These are phyloP conservation scores for Lycocorax pyrrhopterus DNA, from an alignment of 2,113 vertebrate species.

Conservation along the genomic window DNA sequence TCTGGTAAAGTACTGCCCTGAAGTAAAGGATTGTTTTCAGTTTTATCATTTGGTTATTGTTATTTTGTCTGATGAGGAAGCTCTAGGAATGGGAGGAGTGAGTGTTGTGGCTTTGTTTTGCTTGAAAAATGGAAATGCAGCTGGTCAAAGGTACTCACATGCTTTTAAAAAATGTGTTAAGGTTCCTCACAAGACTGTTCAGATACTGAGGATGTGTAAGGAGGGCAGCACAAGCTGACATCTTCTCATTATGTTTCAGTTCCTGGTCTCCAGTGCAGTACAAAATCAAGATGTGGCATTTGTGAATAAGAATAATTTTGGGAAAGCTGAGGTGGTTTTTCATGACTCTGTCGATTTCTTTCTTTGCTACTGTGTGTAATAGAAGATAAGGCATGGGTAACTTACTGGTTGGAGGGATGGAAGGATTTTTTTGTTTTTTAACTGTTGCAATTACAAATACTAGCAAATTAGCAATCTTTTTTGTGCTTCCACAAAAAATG, in stretches of 20 bases:
- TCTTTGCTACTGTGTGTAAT: not conserved
- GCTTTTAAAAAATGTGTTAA: not conserved
- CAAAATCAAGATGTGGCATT: not conserved
- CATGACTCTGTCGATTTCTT: not conserved
- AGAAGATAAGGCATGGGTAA: not conserved
- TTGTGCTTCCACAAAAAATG: not conserved
- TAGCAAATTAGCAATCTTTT: not conserved
- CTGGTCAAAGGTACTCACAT: not conserved
- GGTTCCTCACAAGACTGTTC: not conserved
- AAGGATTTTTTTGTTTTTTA: not conserved
- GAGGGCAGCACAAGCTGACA: not conserved
- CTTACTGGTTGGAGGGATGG: not conserved
- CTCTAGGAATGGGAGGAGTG: not conserved
- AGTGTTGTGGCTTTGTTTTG: not conserved
- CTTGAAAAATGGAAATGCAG: not conserved
- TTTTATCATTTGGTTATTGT: not conserved
- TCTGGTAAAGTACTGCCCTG: not conserved
- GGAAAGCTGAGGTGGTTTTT: not conserved
- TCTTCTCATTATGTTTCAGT: not conserved
- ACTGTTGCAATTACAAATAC: not conserved
- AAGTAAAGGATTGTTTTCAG: not conserved
- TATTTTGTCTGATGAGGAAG: not conserved
- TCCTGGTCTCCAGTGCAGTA: not conserved
- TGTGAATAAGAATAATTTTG: not conserved
- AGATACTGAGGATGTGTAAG: not conserved